Evolutionary conservation across 1,140 invertebrate genomes (phyloP), one percentile per base, ranked within the genome.

Genomic region (Cotesia vestalis): DNA sequence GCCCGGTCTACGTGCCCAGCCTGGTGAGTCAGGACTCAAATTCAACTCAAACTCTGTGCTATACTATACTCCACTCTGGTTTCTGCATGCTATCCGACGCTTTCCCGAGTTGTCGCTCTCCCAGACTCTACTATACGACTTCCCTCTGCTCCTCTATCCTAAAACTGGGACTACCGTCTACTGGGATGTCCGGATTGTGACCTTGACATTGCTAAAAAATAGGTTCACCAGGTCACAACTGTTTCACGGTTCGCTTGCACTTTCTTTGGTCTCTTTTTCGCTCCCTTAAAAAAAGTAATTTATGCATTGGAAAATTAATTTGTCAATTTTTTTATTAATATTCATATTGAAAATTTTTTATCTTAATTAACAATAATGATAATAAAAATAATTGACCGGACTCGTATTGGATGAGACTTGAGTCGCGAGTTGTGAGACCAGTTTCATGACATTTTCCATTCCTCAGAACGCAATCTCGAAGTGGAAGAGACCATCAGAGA

Each of bases 11-110:
- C 85, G 85, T 87, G 85, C 83, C 75, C 79, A 83, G 85, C 85
- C 84, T 87, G 76, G 77, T 79, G 83, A 86, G 79, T 77, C 68
- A 57, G 79, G 80, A 82, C 84, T 85, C 84, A 85, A 86, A 86
- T 85, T 86, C 83, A 82, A 80, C 84, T 84, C 81, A 79, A 85
- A 84, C 84, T 85, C 81, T 75, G 11, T 46, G 11, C 27, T 46
- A 46, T 6, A 46, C 11, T 9, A 6, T 46, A 46, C 40, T 46
- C 40, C 40, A 46, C 72, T 17, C 53, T 53, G 72, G 78, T 80
- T 82, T 82, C 80, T 81, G 82, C 81, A 78, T 83, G 82, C 78
- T 74, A 78, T 78, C 78, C 78, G 63, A 14, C 72, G 78, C 81
- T 82, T 81, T 79, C 79, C 77, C 78, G 74, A 77, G 75, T 67